Base-by-base conservation (phyloP, 2,888 invertebrate species). In the Spatulosminthurus flaviceps region DNA sequence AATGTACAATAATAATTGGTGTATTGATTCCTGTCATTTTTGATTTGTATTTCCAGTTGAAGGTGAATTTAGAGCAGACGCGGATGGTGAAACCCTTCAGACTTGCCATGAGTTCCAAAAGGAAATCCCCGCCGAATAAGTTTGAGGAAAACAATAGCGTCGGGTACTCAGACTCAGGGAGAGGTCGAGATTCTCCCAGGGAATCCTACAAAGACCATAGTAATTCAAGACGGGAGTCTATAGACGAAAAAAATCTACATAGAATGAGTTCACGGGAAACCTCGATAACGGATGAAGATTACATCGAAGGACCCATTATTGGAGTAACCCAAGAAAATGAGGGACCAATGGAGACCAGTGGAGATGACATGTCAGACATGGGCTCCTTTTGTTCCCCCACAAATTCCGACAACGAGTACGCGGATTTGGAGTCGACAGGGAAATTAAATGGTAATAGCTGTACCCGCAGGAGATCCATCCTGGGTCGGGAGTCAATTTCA, bases 61-160 rank as follows among this genome's bases (percentile, higher is more conserved):
- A 51, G 9, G 9, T 51, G 51, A 51, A 9, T n/a, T 11, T n/a
- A 51, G 51, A 16, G 16, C 19, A 51, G n/a, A 19, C 51, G 16
- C n/a, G 51, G 16, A 51, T 51, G 51, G 51, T 51, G 51, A 51
- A 51, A 16, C 51, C 51, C n/a, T 19, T n/a, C 5, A 51, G 51
- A 2, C 51, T 51, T 51, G 51, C 51, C 16, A 85, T 84, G 84
- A 85, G 85, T 81, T 83, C 85, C 11, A 85, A 85, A 77, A 79
- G 85, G 77, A 85, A 85, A 71, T 85, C 85, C 22, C 85, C 85
- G 11, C 85, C 85, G 41, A 85, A 85, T 78, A 85, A 85, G 73
- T 83, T 85, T 29, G 84, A 85, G 77, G 84, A 84, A 72, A 70
- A 64, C 61, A 74, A 74, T 67, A 78, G 82, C 77, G 21, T 70